phyloP scores from a whole-genome alignment of 1,140 invertebrate species.

The Drosophila saltans region DNA sequence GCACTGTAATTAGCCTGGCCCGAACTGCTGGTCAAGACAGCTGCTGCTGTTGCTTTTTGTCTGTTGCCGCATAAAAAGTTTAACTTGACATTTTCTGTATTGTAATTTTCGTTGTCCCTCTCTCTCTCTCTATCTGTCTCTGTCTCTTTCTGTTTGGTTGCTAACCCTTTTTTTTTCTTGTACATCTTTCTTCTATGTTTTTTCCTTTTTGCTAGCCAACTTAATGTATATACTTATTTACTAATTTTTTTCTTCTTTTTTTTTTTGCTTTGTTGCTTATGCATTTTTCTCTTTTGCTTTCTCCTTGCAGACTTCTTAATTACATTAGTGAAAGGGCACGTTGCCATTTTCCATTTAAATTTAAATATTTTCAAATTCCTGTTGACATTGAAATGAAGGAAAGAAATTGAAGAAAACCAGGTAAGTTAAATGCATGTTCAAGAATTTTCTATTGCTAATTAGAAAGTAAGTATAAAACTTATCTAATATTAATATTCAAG shows the following conservation, averaged over 20 bases:
- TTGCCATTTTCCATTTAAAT: constrained; percentile 61
- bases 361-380: constrained; percentile 28
- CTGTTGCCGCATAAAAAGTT: constrained; percentile 73
- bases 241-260: constrained; percentile 39
- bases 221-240: constrained; percentile 30
- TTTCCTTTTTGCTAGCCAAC: constrained; percentile 28
- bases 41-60: constrained; percentile 63
- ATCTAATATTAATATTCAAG: too few relatives aligned
- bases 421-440: constrained; percentile 12
- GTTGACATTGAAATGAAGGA: constrained; percentile 32
- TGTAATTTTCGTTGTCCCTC: constrained; percentile 66
- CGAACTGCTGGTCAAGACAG: constrained; percentile 47
- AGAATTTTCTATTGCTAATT: not conserved
- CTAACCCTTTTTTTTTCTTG: constrained; percentile 51
- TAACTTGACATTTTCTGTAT: constrained; percentile 69
- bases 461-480: not conserved
- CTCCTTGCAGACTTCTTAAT: constrained; percentile 73
- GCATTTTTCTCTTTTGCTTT: constrained; percentile 54
- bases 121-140: not conserved
- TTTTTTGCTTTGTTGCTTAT: constrained; percentile 34
- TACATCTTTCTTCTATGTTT: constrained; percentile 18
- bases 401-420: constrained; percentile 25
- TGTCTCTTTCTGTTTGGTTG: not conserved
- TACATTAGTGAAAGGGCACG: constrained; percentile 60
- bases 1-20: constrained; percentile 69